Conservation (phyloP, 2,113 vertebrate species). For the Promerops cafer region DNA sequence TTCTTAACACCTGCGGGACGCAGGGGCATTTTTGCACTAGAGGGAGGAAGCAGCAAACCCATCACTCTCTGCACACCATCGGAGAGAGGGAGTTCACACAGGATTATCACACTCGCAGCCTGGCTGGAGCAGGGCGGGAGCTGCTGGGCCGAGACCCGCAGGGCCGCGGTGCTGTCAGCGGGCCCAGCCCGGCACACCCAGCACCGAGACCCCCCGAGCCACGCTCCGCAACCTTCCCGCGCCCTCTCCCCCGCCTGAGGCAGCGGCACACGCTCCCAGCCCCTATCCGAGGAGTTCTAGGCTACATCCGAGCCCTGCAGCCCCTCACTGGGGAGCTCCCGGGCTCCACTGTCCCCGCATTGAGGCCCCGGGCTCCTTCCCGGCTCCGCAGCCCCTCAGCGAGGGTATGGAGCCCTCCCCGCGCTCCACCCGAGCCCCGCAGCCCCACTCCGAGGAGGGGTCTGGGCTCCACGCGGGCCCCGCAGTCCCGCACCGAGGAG, state of each 20-base stretch:
- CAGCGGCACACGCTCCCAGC: background rate
- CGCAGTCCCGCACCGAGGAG: background rate
- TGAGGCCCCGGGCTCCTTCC: background rate
- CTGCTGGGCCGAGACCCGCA: background rate
- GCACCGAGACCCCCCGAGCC: background rate
- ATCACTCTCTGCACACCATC: accelerated
- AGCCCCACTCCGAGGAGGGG: background rate
- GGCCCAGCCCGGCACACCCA: background rate
- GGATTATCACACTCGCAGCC: accelerated
- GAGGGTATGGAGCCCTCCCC: background rate
- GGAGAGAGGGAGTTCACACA: accelerated
- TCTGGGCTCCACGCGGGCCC: background rate
- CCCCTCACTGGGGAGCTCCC: background rate
- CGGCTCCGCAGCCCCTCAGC: background rate
- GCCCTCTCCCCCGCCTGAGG: background rate
- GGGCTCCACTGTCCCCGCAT: accelerated
- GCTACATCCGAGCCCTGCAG: background rate
- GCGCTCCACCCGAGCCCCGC: too few relatives aligned
- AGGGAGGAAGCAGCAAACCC: background rate
- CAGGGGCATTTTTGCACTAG: background rate
- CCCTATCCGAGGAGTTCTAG: background rate
- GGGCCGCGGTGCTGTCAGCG: background rate
- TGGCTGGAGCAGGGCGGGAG: accelerated
- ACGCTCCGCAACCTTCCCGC: background rate
- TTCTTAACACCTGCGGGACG: accelerated